Percentiles rank a stretch among this genome's conserved stretches.
phyloP scores from a whole-genome alignment of 2,797 vertebrate species.

The Mycteria americana region DNA sequence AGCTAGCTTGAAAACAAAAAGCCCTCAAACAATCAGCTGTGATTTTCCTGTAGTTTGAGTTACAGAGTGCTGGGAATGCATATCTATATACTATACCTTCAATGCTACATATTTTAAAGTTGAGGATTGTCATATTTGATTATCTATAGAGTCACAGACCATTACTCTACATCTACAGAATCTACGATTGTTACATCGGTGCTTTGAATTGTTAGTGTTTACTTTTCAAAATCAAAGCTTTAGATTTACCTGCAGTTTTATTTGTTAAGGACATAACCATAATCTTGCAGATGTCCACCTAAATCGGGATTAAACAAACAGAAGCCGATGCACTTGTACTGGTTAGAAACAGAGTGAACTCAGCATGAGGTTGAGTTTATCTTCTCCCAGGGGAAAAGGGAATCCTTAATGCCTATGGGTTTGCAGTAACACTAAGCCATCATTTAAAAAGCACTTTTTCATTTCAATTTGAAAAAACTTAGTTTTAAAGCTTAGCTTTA shows the following conservation, averaged over 20 bases:
- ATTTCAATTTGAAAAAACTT: neutral
- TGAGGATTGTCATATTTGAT: neutral
- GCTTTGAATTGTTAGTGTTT: neutral
- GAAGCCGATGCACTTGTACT: neutral
- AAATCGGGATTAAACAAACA: neutral
- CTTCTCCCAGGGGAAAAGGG: neutral
- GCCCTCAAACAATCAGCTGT: constrained; percentile 12
- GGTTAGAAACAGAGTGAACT: neutral
- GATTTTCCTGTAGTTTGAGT: constrained; percentile 11
- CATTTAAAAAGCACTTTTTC: neutral
- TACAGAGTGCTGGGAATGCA: neutral
- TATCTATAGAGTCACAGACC: neutral
- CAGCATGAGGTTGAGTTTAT: neutral
- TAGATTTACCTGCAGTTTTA: neutral
- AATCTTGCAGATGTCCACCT: neutral
- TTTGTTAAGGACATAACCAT: neutral
- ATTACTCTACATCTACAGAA: neutral
- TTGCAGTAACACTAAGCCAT: neutral
- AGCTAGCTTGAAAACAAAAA: constrained; percentile 44
- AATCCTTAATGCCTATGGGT: neutral
- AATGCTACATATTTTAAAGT: neutral
- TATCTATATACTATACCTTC: neutral
- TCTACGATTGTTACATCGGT: neutral
- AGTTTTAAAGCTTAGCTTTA: neutral
- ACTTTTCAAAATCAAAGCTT: neutral